These are phyloP conservation scores for Morpho achilles DNA, from an alignment of 2,888 invertebrate species.

Conservation along the genomic window DNA sequence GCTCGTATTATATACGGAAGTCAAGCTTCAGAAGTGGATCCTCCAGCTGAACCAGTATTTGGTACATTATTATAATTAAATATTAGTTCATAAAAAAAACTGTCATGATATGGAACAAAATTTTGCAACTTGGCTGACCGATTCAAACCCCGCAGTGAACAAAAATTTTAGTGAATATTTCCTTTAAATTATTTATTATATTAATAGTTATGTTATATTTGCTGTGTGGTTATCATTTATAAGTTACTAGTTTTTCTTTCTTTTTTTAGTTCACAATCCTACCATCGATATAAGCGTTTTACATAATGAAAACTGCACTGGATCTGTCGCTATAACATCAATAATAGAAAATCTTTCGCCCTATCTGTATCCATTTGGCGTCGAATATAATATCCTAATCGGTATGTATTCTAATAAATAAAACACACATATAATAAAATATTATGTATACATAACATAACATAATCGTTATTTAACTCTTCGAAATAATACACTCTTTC, in stretches of 20 bases:
- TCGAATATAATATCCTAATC: slow-evolving; percentile 88
- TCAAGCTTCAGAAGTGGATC: slow-evolving; percentile 23
- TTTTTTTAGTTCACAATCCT: slow-evolving; percentile 16
- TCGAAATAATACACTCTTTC: too few relatives aligned
- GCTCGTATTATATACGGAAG: slow-evolving; percentile 52
- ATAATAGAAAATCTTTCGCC: slow-evolving; percentile 83
- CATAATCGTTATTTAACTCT: too few relatives aligned
- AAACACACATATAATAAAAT: slow-evolving; percentile 27
- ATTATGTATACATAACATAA: background rate
- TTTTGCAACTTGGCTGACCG: too few relatives aligned
- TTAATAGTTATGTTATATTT: too few relatives aligned
- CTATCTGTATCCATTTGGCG: slow-evolving; percentile 88
- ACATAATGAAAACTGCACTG: slow-evolving; percentile 64
- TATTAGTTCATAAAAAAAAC: too few relatives aligned
- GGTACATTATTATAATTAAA: too few relatives aligned
- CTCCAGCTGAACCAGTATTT: background rate
- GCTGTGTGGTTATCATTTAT: background rate
- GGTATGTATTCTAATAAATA: slow-evolving; percentile 58
- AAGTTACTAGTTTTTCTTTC: background rate
- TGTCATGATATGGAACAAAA: too few relatives aligned
- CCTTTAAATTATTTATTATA: too few relatives aligned
- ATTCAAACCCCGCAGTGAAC: too few relatives aligned
- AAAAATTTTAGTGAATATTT: too few relatives aligned
- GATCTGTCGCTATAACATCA: slow-evolving; percentile 60
- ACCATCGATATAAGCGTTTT: slow-evolving; percentile 55